Base-by-base conservation (phyloP, 1,140 invertebrate genomes). In the Hormaphis cornu region DNA sequence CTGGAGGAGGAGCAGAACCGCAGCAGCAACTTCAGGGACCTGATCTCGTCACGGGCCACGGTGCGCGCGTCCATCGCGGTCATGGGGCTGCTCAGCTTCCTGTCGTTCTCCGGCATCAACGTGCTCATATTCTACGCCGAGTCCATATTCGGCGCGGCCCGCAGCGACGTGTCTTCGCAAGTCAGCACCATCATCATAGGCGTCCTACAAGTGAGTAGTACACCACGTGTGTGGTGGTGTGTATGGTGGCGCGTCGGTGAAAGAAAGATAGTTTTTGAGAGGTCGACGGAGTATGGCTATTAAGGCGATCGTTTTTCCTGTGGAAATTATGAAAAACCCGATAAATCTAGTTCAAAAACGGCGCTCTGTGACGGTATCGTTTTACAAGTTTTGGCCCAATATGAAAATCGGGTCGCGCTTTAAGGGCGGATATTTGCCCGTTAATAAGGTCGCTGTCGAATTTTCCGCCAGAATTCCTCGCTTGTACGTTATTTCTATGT, bases 41-140 rank as follows among this genome's bases (percentile, higher is more conserved):
- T 84, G 1, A 79, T 89, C 4, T 80, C 76, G 1, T 81, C 82
- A 53, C 82, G 78, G 71, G 82, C 83, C 12, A 83, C 83, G 0
- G 75, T 81, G 12, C 89, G 86, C 76, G 87, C 85, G 3, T 75
- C 92, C 16, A 71, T 86, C 10, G 88, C 94, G 22, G 85, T 83
- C 46, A 83, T 89, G 72, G 85, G 85, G 9, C 79, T 94, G 20
- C 56, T 72, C 14, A 53, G 61, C 30, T 72, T 72, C 70, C 33
- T 71, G 18, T 71, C 70, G 0, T 71, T 72, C 37, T 71, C 59
- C 6, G 88, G 88, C 0, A 86, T 85, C 61, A 87, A 88, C 73
- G 86, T 85, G 2, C 81, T 89, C 0, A 79, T 87, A 7, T 87
- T 88, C 75, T 88, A 89, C 74, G 83, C 87, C 0, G 85, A 85